Evolutionary conservation across 2,113 vertebrate species (phyloP), one percentile per base, ranked within the genome.

Genomic region (Semnopithecus entellus): DNA sequence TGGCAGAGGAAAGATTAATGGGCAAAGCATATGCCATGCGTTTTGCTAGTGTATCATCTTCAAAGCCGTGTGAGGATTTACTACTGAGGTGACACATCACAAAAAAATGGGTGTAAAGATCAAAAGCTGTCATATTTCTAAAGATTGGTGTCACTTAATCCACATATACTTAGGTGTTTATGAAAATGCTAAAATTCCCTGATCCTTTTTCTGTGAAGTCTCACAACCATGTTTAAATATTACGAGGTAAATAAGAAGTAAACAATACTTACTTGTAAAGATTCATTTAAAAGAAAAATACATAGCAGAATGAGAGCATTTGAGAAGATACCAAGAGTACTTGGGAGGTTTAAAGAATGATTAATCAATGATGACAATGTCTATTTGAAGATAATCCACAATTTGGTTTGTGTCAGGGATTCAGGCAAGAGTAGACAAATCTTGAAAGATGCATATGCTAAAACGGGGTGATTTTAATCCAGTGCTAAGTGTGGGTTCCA

Each of bases 41-140:
- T 86, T 82, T 86, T 73, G 84, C 82, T 89, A 38, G 32, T 35
- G 18, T 50, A 72, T 64, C 61, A 66, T 90, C 81, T 93, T 95
- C 43, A 93, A 93, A 92, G 83, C 38, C 17, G 66, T 8, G 0
- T 45, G 43, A 83, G n/a, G 30, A 45, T 38, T 95, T 72, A 66
- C 35, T 25, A 66, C 13, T 78, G 66, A 92, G 61, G 55, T 40
- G 38, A 87, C 3, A 59, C 7, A 27, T 27, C 30, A 84, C 72
- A 35, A 7, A 66, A 43, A 75, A 61, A 57, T 2, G 10, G 43
- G 2, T 32, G 70, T 45, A 59, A 27, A 85, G 57, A 92, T 73
- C 45, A 72, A 90, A 95, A 84, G 64, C 57, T 72, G 70, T 55
- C 50, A 45, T 38, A 50, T 88, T 95, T 92, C 72, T 73, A 68